Percentiles rank a stretch among this genome's conserved stretches.
These are phyloP conservation scores for Mormyrus proboscirostris DNA, from an alignment of 2,797 vertebrate species.

Conservation along the genomic window DNA sequence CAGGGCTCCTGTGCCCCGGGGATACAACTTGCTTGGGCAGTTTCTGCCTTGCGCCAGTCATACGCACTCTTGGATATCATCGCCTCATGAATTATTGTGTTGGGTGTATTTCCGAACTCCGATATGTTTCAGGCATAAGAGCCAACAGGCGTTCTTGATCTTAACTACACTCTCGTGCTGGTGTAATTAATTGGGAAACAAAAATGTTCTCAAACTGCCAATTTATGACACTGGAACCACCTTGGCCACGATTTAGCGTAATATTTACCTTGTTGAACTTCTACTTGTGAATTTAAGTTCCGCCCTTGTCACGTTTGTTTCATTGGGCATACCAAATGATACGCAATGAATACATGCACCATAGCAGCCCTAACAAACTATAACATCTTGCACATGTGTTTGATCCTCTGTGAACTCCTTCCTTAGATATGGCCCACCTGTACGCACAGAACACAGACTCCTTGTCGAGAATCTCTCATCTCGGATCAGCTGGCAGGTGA, in stretches of 20 bases:
- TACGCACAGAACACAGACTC: slow-evolving; percentile 83
- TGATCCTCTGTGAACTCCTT: background rate
- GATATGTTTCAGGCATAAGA: too few species aligned
- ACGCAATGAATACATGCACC: background rate
- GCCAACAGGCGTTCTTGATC: background rate
- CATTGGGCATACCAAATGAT: background rate
- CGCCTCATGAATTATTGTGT: too few species aligned
- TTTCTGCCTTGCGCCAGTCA: too few species aligned
- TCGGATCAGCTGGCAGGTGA: slow-evolving; percentile 91
- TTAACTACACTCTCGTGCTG: background rate
- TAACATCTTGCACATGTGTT: background rate
- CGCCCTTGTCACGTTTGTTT: background rate
- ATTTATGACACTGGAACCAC: background rate
- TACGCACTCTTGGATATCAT: too few species aligned
- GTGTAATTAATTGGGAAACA: background rate
- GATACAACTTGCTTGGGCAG: background rate
- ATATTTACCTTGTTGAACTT: background rate
- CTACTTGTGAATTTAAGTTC: background rate
- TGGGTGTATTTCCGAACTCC: background rate
- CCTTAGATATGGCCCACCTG: slow-evolving; percentile 77
- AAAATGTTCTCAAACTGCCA: background rate
- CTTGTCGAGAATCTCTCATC: slow-evolving; percentile 90
- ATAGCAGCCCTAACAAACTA: background rate
- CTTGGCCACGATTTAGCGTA: background rate
- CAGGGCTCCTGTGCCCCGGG: background rate